These are phyloP conservation scores for Rhamphomyia laevipes DNA, from an alignment of 2,888 invertebrate species.

Conservation along the genomic window DNA sequence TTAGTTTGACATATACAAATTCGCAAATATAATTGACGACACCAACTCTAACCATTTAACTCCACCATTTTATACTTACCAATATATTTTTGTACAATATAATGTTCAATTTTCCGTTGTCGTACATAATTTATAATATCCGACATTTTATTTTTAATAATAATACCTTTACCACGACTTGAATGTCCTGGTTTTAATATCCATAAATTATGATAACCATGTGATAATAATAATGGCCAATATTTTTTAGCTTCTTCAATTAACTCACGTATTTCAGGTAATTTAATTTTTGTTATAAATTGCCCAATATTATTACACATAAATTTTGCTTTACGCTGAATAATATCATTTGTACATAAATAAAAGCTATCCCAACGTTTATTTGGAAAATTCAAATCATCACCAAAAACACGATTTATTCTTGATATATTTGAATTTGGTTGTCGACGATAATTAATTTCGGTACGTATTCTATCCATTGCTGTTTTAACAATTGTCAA, in stretches of 20 bases:
- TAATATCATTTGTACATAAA: not conserved
- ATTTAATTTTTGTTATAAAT: not conserved
- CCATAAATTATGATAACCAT: conserved; percentile 72
- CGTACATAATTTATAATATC: not conserved
- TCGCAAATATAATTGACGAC: no score
- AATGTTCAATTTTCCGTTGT: not conserved
- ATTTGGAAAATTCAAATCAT: not conserved
- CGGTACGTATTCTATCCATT: conserved; percentile 48
- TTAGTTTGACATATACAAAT: no score
- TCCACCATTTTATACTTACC: no score
- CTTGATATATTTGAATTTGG: no score
- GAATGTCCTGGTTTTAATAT: conserved; percentile 65
- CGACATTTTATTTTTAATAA: not conserved
- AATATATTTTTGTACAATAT: not conserved
- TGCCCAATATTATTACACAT: not conserved
- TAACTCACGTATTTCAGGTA: not conserved
- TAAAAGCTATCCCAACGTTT: not conserved
- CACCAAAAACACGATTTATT: not conserved
- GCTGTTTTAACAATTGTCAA: conserved; percentile 55
- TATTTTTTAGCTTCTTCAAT: conserved; percentile 35
- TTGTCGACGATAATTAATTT: not conserved
- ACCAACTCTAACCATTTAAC: no score
- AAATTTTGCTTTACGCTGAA: not conserved
- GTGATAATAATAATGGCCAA: conserved; percentile 51
- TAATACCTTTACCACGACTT: conserved; percentile 45